Evolutionary conservation across 37 sponge, comb jelly and placozoan genomes (phyloP), one percentile per base, ranked within the genome.

Genomic region (Hexactinellida sp.): DNA sequence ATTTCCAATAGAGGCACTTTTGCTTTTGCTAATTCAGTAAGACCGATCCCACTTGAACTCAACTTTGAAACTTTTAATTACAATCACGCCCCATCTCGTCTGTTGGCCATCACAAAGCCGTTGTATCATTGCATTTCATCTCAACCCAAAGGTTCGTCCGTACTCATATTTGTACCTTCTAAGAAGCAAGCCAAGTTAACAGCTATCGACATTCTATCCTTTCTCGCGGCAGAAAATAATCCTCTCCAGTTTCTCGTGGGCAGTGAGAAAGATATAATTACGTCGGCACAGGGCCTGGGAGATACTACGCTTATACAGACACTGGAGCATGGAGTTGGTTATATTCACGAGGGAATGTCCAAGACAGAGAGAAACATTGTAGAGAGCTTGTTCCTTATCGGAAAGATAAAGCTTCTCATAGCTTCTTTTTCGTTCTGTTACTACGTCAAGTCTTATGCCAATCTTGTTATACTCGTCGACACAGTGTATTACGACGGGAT

Each of bases 381-480:
- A 39, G 92, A 94, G 86, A 91, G 93, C 82, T 87, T 98, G 39
- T 98, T 92, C 84, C 86, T 92, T 24, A 88, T 92, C 25, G 96
- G 96, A 36, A 94, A 85, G 37, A 54, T 47, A 21, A 83, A 92
- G 84, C 92, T 98, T 39, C 55, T 98, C 82, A 93, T 98, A 32
- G 92, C 89, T 5, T 95, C 99, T 0, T 84, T 91, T 35, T 91
- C 76, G 86, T 87, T 98, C 36, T 91, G 92, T 82, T 98, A 94
- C 96, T 93, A 90, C 0, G 86, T 95, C 71, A 84, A 37, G 21
- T 84, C 90, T 82, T 89, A 87, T 24, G 88, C 94, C 36, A 91
- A 98, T 84, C 91, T 98, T n/a, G 93, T 94, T 34, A 90, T 98
- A 37, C 76, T 98, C 88, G 95, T 98, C 94, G 99, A 98, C 84